A percentile compares a stretch with the other conserved stretches of the same genome.
phyloP scores from a whole-genome alignment of 2,888 invertebrate genomes.

The Fragum fragum region DNA sequence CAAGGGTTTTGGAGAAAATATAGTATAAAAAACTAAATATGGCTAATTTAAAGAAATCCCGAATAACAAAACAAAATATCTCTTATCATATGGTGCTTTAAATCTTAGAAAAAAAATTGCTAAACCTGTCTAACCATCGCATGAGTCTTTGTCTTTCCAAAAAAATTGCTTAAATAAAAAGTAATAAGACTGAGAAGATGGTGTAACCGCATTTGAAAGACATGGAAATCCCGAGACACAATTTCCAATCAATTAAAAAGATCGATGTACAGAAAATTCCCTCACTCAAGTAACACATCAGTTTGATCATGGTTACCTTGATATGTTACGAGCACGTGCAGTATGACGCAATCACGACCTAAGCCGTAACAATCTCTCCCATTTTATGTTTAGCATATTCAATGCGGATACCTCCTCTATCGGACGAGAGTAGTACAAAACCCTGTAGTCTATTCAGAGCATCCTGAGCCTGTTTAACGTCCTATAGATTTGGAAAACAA shows the following conservation, averaged over 20 bases:
- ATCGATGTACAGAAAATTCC: conserved; percentile 18
- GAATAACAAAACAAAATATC: too few relatives aligned
- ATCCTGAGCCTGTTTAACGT: conserved; percentile 95
- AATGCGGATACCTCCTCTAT: conserved; percentile 98
- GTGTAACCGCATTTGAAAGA: too few relatives aligned
- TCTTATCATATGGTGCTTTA: too few relatives aligned
- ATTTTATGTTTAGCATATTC: conserved; percentile 99
- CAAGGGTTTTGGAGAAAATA: conserved; percentile 17
- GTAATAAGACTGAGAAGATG: too few relatives aligned
- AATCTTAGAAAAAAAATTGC: too few relatives aligned
- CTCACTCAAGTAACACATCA: conserved; percentile 29
- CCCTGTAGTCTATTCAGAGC: conserved; percentile 98
- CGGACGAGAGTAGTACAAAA: conserved; percentile 97
- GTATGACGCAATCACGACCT: neutral
- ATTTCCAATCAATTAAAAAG: neutral
- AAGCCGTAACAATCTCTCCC: conserved; percentile 91
- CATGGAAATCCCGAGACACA: too few relatives aligned
- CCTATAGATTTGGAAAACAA: conserved; percentile 87
- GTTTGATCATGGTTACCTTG: conserved; percentile 1
- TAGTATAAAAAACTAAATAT: neutral
- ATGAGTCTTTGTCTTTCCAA: too few relatives aligned
- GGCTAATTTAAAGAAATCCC: neutral
- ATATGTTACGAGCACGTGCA: conserved; percentile 13
- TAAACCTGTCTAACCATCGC: too few relatives aligned
- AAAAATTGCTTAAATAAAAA: too few relatives aligned